phyloP scores from a whole-genome alignment of 2,113 vertebrate species.

The Phalacrocorax brasilianus region DNA sequence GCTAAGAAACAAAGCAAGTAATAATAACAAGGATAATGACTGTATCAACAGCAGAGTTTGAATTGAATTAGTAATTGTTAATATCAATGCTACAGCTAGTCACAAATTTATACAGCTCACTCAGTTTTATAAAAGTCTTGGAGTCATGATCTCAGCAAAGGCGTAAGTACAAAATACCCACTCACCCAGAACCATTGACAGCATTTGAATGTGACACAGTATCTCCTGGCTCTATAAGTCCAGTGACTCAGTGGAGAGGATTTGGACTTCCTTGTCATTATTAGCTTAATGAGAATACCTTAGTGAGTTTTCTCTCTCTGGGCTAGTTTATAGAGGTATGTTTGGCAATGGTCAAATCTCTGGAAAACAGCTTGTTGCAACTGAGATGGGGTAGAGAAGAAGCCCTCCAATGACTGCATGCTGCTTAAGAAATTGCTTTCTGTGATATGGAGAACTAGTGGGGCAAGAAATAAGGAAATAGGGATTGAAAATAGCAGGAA shows the following conservation, averaged over 20 bases:
- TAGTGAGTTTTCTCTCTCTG: background rate
- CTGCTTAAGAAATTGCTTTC: background rate
- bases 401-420: rapidly evolving
- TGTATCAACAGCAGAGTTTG: background rate
- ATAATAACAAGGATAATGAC: background rate
- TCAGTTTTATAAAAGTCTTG: background rate
- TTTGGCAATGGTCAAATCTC: background rate
- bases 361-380: background rate
- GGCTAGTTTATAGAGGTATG: background rate
- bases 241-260: background rate
- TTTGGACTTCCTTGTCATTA: background rate
- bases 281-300: background rate
- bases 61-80: background rate
- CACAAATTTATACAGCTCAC: background rate
- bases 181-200: background rate
- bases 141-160: background rate
- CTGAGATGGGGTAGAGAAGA: background rate
- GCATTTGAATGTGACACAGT: background rate
- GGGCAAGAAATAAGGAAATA: background rate
- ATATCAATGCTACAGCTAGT: background rate
- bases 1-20: background rate
- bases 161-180: background rate
- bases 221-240: background rate
- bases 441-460: background rate
- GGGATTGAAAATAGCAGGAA: background rate